Conservation (phyloP, 2,888 invertebrate genomes). For the Sicus ferrugineus region DNA sequence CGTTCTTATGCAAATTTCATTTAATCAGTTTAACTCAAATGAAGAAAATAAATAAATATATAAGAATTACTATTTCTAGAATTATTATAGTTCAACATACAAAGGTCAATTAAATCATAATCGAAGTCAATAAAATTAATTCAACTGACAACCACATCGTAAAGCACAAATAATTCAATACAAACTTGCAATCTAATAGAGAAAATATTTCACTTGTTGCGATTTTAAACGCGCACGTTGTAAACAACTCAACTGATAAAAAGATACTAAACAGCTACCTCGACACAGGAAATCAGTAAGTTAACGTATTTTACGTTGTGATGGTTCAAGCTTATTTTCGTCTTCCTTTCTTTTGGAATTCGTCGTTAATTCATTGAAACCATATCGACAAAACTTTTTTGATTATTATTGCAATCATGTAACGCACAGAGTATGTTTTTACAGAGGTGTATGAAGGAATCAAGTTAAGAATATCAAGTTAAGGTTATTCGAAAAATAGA, state of each 20-base stretch:
- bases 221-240: no score
- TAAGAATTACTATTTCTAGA: no score
- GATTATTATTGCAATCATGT: background rate
- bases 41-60: no score
- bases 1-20: no score
- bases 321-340: background rate
- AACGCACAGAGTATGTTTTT: background rate
- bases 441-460: background rate
- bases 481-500: background rate
- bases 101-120: no score
- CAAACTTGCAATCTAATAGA: no score
- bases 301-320: conserved; percentile 16
- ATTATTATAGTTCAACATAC: no score
- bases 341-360: background rate
- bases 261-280: conserved; percentile 12
- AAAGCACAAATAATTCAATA: no score
- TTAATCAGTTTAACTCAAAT: no score
- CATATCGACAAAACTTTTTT: conserved; percentile 31
- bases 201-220: no score
- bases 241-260: background rate
- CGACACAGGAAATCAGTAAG: conserved; percentile 10
- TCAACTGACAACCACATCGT: no score
- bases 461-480: background rate
- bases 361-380: conserved; percentile 14
- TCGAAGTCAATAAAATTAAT: no score